Base-by-base conservation (phyloP, 2,797 vertebrate species). In the Falco concolor region DNA sequence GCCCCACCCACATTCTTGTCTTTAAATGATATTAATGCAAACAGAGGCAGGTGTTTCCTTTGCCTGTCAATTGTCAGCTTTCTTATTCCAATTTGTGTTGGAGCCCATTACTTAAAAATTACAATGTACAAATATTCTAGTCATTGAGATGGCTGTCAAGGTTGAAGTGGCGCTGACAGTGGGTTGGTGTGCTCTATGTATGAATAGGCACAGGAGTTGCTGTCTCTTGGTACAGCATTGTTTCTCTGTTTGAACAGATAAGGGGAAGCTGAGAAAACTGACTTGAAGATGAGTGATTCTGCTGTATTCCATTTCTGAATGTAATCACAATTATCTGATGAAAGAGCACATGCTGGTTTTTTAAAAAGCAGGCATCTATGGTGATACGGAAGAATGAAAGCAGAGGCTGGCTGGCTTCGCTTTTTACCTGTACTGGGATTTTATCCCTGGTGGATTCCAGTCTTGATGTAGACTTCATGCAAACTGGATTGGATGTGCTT, bases 91-190 rank as follows among this genome's bases (percentile, higher is more conserved):
- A 84, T 94, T 95, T 91, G 68, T 94, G 84, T 60, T 93, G 91
- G 86, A 94, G 84, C 81, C 93, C 80, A 74, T 97, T 96, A 97
- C 94, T 97, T 97, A 94, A 93, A 97, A 97, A 97, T 97, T 92
- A 97, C 87, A 95, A 94, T 69, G 81, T 88, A 78, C 68, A 95
- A 95, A 45, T 93, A 95, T 91, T 97, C 87, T 52, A 90, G 95
- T 94, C 78, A 67, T 45, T 82, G 88, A 93, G 95, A 73, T 80
- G 77, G 88, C 94, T 94, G 91, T 97, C 90, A 97, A 45, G 94
- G 94, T 95, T 95, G 95, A 84, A 84, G 93, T 78, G 91, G 92
- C 81, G 60, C 86, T 91, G 89, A 89, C 84, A 79, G 94, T 34
- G 91, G 90, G 90, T 75, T 95, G 94, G 79, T 90, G 89, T 73